Percentiles rank a stretch among this genome's conserved stretches.
These are phyloP conservation scores for Catajapyx aquilonaris DNA, from an alignment of 1,140 invertebrate genomes.

Conservation along the genomic window DNA sequence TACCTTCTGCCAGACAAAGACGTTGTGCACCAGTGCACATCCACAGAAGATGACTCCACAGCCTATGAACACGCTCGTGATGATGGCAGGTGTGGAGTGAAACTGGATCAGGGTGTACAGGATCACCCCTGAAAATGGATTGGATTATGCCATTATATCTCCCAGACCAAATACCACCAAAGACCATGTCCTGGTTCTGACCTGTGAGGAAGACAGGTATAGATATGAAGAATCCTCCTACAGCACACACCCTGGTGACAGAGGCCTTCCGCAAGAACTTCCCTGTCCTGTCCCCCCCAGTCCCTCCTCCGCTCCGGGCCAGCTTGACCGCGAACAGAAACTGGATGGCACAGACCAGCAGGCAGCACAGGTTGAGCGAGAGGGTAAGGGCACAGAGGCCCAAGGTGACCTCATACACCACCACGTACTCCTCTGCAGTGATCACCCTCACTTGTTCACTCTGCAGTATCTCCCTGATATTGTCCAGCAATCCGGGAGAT, in stretches of 20 bases:
- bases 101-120: slow-evolving; percentile 82
- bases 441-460: slow-evolving; percentile 29
- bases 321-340: slow-evolving; percentile 83
- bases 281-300: slow-evolving; percentile 43
- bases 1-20: slow-evolving; percentile 84
- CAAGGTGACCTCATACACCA: slow-evolving; percentile 75
- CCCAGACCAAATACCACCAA: too few species aligned
- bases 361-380: slow-evolving; percentile 68
- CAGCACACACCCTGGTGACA: slow-evolving; percentile 68
- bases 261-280: slow-evolving; percentile 80
- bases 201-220: slow-evolving; percentile 82
- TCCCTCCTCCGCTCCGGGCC: slow-evolving; percentile 14
- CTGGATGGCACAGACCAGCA: slow-evolving; percentile 81
- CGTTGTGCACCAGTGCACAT: slow-evolving; percentile 80
- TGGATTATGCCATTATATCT: too few species aligned
- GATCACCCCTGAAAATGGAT: slow-evolving; percentile 51
- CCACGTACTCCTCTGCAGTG: slow-evolving; percentile 52
- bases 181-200: too few species aligned
- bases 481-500: slow-evolving; percentile 34
- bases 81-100: slow-evolving; percentile 71
- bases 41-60: slow-evolving; percentile 78
- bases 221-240: slow-evolving; percentile 79
- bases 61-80: slow-evolving; percentile 69
- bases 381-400: slow-evolving; percentile 69
- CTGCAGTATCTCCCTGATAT: slow-evolving; percentile 28